Base-by-base conservation (phyloP, 2,888 invertebrate species). In the Polia nebulosa region DNA sequence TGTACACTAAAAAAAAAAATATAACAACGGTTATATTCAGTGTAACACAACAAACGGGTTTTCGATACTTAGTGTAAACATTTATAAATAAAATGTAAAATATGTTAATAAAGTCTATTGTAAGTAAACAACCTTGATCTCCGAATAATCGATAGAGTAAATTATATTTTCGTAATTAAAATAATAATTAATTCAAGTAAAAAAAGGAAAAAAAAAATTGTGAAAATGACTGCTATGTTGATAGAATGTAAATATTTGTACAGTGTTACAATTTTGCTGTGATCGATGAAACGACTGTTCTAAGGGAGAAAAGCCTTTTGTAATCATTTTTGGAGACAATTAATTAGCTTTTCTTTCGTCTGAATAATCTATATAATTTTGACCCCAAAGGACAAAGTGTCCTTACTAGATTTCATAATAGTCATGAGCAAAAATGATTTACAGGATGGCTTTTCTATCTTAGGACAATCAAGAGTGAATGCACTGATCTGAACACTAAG, bases 81-180 rank as follows among this genome's bases (percentile, higher is more conserved):
- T 72, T 72, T 82, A 82, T 80, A 80, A 76, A 82, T 74, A 78
- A 81, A 82, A 67, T 81, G 81, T 83, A 82, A 80, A 86, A 83
- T 86, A 85, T 85, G 85, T 87, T 86, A 82, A 83, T 84, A 81
- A 84, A 41, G 66, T 81, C 82, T 86, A 85, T 84, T 88, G 85
- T 89, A 90, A 90, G 88, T 89, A 88, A 90, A 78, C 64, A 78
- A 87, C 88, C 90, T 91, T 93, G 94, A 94, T 94, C 94, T 94
- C 94, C 83, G 83, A 89, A 86, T 91, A 89, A 92, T 89, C 87
- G 78, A 90, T 93, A 91, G 88, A 91, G 90, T 92, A 92, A 91
- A 94, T 92, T 93, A 93, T 94, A 94, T 94, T 94, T 94, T 94
- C 93, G 83, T 94, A 94, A 92, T 89, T 88, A 89, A 85, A 84